A percentile compares a stretch with the other conserved stretches of the same genome.
Evolutionary conservation across 2,797 vertebrate species (phyloP).

Genomic region (Parotocinclus haroldoi): DNA sequence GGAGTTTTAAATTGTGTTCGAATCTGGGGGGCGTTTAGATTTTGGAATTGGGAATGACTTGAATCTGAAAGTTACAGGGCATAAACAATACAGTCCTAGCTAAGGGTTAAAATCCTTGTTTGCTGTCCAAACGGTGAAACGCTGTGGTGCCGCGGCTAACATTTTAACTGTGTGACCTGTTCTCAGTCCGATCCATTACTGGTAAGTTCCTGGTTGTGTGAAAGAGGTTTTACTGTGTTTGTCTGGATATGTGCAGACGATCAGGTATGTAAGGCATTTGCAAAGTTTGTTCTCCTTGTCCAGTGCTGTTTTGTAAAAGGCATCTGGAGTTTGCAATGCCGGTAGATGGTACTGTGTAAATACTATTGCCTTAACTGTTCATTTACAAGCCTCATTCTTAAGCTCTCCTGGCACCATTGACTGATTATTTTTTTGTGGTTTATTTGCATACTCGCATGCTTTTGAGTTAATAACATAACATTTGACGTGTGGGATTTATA

Average conservation of each 20-base stretch:
- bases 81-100: too few species aligned
- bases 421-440: slow-evolving; percentile 41
- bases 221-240: not conserved
- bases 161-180: too few species aligned
- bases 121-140: too few species aligned
- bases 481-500: slow-evolving; percentile 28
- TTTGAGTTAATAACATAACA: slow-evolving; percentile 46
- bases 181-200: not conserved
- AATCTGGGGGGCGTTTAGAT: too few species aligned
- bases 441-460: slow-evolving; percentile 46
- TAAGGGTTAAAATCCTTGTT: too few species aligned
- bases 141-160: too few species aligned
- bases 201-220: not conserved
- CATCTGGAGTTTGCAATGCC: slow-evolving; percentile 34
- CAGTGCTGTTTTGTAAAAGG: slow-evolving; percentile 8
- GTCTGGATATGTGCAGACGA: slow-evolving; percentile 36
- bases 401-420: slow-evolving; percentile 32
- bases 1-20: too few species aligned
- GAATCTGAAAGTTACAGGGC: too few species aligned
- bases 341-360: slow-evolving; percentile 58
- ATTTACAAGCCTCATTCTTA: slow-evolving; percentile 18
- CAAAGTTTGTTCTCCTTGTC: slow-evolving; percentile 13
- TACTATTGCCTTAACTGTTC: slow-evolving; percentile 36
- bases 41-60: too few species aligned
- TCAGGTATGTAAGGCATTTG: slow-evolving; percentile 23